Percentiles rank a stretch among this genome's conserved stretches.
Conservation (phyloP, 2,888 invertebrate species). For the Cylloceria caligata region DNA sequence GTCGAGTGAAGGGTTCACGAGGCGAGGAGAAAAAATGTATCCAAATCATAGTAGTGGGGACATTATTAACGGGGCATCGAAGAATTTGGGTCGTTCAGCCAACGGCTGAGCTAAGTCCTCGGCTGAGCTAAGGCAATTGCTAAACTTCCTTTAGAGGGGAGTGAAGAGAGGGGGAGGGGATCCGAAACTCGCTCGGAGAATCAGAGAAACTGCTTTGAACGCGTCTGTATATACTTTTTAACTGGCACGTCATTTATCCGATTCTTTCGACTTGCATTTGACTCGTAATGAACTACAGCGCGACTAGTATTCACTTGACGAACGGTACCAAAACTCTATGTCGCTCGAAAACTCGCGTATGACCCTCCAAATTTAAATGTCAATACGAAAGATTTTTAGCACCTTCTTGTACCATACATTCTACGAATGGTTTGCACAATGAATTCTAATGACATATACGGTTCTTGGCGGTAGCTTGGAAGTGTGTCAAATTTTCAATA, state of each 20-base stretch:
- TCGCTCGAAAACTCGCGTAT: background rate
- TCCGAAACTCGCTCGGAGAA: background rate
- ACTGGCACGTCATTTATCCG: conserved; percentile 8
- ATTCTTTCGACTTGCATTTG: conserved; percentile 10
- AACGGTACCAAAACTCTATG: background rate
- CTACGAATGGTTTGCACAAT: background rate
- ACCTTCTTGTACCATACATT: background rate
- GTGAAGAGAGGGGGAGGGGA: background rate
- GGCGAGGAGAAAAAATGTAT: conserved; percentile 2
- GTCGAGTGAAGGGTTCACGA: background rate
- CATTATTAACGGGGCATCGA: conserved; percentile 60
- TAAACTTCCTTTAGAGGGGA: background rate
- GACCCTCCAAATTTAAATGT: conserved; percentile 46
- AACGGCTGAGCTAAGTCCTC: too few relatives aligned
- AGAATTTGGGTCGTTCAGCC: conserved; percentile 59
- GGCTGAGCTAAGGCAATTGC: too few relatives aligned
- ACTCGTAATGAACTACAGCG: background rate
- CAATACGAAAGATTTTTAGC: conserved; percentile 30
- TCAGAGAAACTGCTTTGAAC: conserved; percentile 7
- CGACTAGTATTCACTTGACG: background rate
- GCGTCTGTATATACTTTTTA: background rate
- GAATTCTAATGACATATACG: conserved; percentile 24
- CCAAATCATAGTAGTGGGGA: conserved; percentile 25
- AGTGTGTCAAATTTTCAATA: background rate
- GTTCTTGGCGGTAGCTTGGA: conserved; percentile 3